phyloP scores from a whole-genome alignment of 2,797 vertebrate genomes.

The Crocidura indochinensis region DNA sequence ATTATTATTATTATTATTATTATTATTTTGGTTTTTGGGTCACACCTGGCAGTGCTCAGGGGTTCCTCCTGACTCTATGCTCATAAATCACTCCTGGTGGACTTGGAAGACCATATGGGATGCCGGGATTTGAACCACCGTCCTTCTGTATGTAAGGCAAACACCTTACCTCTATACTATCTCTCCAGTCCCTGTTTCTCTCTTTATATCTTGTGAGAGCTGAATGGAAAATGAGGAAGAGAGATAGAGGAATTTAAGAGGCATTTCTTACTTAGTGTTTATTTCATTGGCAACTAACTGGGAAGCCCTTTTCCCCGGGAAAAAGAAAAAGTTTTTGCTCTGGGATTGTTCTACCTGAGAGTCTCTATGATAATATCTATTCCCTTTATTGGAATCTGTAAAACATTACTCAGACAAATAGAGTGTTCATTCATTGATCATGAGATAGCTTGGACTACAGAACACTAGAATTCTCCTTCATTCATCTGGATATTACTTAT shows the following conservation, averaged over 20 bases:
- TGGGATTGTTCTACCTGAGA: neutral
- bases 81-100: too few species aligned
- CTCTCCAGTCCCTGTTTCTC: too few species aligned
- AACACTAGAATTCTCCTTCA: too few species aligned
- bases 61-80: too few species aligned
- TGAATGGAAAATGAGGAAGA: slow-evolving; percentile 9
- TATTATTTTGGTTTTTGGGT: too few species aligned
- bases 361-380: neutral
- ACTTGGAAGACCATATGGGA: too few species aligned
- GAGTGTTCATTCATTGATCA: neutral
- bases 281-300: neutral
- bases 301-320: neutral
- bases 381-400: neutral
- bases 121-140: too few species aligned
- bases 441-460: neutral
- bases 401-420: neutral
- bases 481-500: too few species aligned
- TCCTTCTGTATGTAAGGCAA: too few species aligned
- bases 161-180: too few species aligned
- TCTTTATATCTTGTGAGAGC: neutral
- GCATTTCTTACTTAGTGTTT: slow-evolving; percentile 34
- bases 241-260: neutral
- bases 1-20: too few species aligned
- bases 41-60: too few species aligned
- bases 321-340: neutral